Percentiles rank a stretch among this genome's conserved stretches.
Conservation (phyloP, 2,113 vertebrate species). For the Mormoops blainvillei region DNA sequence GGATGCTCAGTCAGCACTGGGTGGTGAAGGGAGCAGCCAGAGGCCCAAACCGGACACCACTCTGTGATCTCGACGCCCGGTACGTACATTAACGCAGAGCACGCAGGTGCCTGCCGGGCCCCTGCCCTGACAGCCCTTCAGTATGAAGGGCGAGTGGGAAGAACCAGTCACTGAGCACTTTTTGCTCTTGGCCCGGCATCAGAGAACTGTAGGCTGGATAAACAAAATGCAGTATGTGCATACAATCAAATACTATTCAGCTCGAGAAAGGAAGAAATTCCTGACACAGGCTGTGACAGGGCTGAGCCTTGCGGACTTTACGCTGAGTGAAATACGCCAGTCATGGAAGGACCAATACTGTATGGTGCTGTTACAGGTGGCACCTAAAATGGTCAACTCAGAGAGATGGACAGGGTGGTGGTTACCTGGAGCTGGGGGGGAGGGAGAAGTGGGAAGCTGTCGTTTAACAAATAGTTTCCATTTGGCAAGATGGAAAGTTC, state of each 20-base stretch:
- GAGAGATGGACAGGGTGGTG: background rate
- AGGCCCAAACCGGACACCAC: background rate
- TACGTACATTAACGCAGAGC: background rate
- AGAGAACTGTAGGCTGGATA: background rate
- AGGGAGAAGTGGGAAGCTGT: no score
- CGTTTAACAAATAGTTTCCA: background rate
- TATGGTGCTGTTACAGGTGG: accelerated
- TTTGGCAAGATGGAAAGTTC: background rate
- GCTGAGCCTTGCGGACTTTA: background rate
- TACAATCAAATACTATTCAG: background rate
- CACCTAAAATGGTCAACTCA: background rate
- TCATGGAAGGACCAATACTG: background rate
- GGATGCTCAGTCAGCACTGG: background rate
- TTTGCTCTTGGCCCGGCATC: background rate
- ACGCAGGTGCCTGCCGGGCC: background rate
- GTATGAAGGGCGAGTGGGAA: background rate
- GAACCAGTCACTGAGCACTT: background rate
- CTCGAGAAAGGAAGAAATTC: background rate
- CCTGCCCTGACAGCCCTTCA: accelerated
- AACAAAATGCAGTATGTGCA: no score
- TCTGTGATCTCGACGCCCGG: no score
- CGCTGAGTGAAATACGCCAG: background rate
- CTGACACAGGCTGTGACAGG: background rate
- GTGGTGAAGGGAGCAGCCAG: background rate
- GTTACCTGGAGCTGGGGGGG: accelerated